Conservation (phyloP, 1,140 invertebrate species). For the Ectropis grisescens region DNA sequence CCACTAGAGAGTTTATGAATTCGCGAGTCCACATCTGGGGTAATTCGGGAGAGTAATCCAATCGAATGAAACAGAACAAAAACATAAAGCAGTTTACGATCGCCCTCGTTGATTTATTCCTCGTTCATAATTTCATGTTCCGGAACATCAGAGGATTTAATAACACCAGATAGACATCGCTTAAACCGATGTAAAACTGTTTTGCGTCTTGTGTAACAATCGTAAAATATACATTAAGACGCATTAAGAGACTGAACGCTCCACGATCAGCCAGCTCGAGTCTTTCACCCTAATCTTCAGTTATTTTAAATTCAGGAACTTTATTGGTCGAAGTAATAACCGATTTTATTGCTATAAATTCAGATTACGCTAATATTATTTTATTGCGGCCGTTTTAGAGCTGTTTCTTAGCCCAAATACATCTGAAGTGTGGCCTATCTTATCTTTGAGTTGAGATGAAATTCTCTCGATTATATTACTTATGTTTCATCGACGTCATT, state of each 20-base stretch:
- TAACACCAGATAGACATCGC: constrained; percentile 59
- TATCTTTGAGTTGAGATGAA: constrained; percentile 29
- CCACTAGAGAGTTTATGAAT: no score
- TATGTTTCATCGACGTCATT: constrained; percentile 9
- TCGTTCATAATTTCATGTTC: constrained; percentile 65
- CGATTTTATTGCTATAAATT: constrained; percentile 56
- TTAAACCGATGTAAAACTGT: constrained; percentile 55
- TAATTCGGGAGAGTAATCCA: constrained; percentile 49
- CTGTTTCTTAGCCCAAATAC: constrained; percentile 33
- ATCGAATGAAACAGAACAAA: constrained; percentile 47
- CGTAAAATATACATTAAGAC: constrained; percentile 67
- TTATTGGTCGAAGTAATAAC: constrained; percentile 58
- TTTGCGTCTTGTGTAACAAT: constrained; percentile 58
- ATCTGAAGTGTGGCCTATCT: constrained; percentile 27
- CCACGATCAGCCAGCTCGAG: constrained; percentile 31
- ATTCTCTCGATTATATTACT: constrained; percentile 19
- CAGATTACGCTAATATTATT: constrained; percentile 52
- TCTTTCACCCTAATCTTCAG: constrained; percentile 59
- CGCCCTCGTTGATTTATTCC: constrained; percentile 60
- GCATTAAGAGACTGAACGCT: constrained; percentile 51
- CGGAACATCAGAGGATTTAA: constrained; percentile 60
- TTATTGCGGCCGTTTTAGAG: constrained; percentile 39
- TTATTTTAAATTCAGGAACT: constrained; percentile 55
- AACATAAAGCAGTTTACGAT: constrained; percentile 64
- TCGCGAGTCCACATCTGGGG: constrained; percentile 42